Evolutionary conservation across 2,888 invertebrate species (phyloP), one percentile per base, ranked within the genome.

Genomic region (Phragmatobia fuliginosa): DNA sequence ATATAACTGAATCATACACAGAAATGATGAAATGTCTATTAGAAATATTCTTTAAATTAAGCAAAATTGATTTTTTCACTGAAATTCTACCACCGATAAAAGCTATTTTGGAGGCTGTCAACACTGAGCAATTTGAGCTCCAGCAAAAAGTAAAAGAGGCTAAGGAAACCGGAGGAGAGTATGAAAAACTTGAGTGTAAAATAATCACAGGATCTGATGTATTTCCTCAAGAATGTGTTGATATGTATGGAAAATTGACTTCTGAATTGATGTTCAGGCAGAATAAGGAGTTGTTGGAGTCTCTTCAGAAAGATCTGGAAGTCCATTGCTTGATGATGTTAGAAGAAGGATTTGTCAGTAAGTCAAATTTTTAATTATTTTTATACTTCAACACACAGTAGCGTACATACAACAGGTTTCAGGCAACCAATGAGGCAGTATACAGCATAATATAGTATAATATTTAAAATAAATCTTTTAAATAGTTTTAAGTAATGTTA

Each of bases 211-310:
- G 89, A 2, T 75, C 76, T 70, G 94, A 95, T 79, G 70, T 95
- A 18, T 90, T 95, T 71, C 94, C 95, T 2, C 56, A 82, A 58
- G 87, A 90, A 70, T 91, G 93, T 86, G 81, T 93, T 0, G 85
- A 90, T 66, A 76, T 85, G 25, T 95, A 91, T 85, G 95, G 95
- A 3, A 92, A 87, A 71, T 79, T 92, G 67, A 93, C 93, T 7
- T 91, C 92, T 0, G 94, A 95, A 71, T 78, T 95, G 38, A 91
- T 95, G 93, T 95, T 94, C 52, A 89, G 95, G 68, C 95, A 95
- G 73, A 94, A 91, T 79, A 92, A 90, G 56, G 94, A 94, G 32
- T 78, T 95, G 21, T 80, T 95, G 28, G 77, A 89, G 38, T 85
- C 84, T 6, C 75, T 95, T 25, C 92, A 92, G 68, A 92, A 91